These are phyloP conservation scores for Phalera bucephala DNA, from an alignment of 2,888 invertebrate genomes.

Conservation along the genomic window DNA sequence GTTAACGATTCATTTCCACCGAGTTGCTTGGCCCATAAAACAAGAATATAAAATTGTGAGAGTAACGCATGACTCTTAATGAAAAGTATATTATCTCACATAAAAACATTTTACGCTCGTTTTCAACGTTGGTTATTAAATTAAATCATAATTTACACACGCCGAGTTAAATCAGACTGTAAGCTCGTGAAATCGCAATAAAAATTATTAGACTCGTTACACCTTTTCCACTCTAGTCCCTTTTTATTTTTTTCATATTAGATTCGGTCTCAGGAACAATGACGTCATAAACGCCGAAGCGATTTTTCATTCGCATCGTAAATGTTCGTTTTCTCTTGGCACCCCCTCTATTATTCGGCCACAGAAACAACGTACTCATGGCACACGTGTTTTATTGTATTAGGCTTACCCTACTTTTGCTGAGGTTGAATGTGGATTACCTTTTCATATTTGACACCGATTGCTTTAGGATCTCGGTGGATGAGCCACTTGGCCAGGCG, in stretches of 20 bases:
- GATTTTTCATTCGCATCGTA: conserved; percentile 67
- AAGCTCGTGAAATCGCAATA: conserved; percentile 72
- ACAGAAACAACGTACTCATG: conserved; percentile 46
- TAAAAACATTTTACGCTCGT: conserved; percentile 76
- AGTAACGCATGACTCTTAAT: conserved; percentile 71
- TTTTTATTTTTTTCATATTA: conserved; percentile 50
- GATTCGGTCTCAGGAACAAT: conserved; percentile 56
- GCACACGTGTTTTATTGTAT: conserved; percentile 31
- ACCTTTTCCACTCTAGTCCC: conserved; percentile 50
- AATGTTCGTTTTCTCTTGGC: conserved; percentile 41
- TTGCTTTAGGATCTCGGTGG: conserved; percentile 1
- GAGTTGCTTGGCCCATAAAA: conserved; percentile 57
- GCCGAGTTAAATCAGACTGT: conserved; percentile 71
- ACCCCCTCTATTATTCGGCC: conserved; percentile 45
- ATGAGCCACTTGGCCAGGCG: neutral
- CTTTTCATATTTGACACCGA: conserved; percentile 16
- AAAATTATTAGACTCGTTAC: conserved; percentile 70
- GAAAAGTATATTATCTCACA: conserved; percentile 77
- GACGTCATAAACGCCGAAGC: conserved; percentile 63
- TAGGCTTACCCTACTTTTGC: conserved; percentile 19
- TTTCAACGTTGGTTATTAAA: conserved; percentile 75
- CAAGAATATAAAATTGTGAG: conserved; percentile 62
- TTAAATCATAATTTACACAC: conserved; percentile 80
- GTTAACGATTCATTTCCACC: conserved; percentile 51
- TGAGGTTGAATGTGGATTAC: conserved; percentile 11